These are phyloP conservation scores for Nautilus pompilius DNA, from an alignment of 1,140 invertebrate species.

Conservation along the genomic window DNA sequence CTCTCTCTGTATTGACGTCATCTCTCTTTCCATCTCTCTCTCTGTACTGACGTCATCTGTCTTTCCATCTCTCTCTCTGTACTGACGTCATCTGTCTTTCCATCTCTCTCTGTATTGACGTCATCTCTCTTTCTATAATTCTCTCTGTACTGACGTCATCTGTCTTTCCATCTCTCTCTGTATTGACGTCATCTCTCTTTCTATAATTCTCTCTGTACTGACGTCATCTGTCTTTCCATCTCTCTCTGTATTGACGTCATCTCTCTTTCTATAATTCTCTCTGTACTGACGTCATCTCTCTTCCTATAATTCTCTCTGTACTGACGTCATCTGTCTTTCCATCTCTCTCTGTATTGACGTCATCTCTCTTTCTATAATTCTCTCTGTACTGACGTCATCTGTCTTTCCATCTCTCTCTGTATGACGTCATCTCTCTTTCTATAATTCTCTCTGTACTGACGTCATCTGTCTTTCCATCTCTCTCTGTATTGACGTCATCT, in stretches of 20 bases:
- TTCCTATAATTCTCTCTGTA: background rate
- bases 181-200: background rate
- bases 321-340: background rate
- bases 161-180: background rate
- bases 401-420: background rate
- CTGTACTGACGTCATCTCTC: too few relatives aligned
- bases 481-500: background rate
- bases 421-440: background rate
- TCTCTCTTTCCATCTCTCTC: too few relatives aligned
- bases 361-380: background rate
- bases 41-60: too few relatives aligned
- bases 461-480: background rate
- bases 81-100: too few relatives aligned
- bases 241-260: background rate
- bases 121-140: too few relatives aligned
- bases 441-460: background rate
- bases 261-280: background rate
- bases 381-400: background rate
- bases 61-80: too few relatives aligned
- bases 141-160: too few relatives aligned
- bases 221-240: background rate
- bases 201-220: background rate
- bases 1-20: too few relatives aligned
- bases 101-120: too few relatives aligned
- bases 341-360: background rate